Conservation (phyloP, 2,888 invertebrate species). For the Calliphora vomitoria region DNA sequence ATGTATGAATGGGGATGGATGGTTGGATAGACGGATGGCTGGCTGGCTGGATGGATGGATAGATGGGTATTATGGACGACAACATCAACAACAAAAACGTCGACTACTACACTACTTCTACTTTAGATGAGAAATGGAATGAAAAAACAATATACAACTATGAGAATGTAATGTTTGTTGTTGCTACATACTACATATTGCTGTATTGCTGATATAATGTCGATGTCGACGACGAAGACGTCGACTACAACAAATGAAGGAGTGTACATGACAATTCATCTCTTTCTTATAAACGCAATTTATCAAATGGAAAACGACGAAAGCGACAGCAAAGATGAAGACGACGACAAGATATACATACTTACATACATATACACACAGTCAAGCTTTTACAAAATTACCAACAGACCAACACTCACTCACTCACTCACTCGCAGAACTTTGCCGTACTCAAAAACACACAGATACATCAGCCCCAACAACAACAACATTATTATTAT, state of each 20-base stretch:
- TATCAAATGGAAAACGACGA: conserved; percentile 83
- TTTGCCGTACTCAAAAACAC: conserved; percentile 32
- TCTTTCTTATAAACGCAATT: conserved; percentile 84
- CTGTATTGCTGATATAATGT: conserved; percentile 55
- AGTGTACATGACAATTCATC: conserved; percentile 84
- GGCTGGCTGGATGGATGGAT: conserved; percentile 58
- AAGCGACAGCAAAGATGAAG: conserved; percentile 77
- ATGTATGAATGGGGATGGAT: conserved; percentile 61
- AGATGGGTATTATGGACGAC: conserved; percentile 73
- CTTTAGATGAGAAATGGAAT: conserved; percentile 34
- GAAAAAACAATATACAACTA: conserved; percentile 36
- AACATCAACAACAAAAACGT: conserved; percentile 55
- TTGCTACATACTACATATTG: no score
- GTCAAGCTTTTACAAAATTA: conserved; percentile 43
- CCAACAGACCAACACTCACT: conserved; percentile 13
- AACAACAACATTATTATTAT: conserved; percentile 39
- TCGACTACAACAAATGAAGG: conserved; percentile 71
- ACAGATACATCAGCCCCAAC: conserved; percentile 72
- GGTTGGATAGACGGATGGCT: conserved; percentile 44
- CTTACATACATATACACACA: conserved; percentile 15
- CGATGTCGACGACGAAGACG: conserved; percentile 64
- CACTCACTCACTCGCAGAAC: conserved; percentile 31
- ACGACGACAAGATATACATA: conserved; percentile 73
- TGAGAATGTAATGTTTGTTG: conserved; percentile 39
- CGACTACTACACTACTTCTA: conserved; percentile 35